A percentile compares a stretch with the other conserved stretches of the same genome.
Evolutionary conservation across 2,888 invertebrate genomes (phyloP).

Genomic region (Lasioglossum vierecki): DNA sequence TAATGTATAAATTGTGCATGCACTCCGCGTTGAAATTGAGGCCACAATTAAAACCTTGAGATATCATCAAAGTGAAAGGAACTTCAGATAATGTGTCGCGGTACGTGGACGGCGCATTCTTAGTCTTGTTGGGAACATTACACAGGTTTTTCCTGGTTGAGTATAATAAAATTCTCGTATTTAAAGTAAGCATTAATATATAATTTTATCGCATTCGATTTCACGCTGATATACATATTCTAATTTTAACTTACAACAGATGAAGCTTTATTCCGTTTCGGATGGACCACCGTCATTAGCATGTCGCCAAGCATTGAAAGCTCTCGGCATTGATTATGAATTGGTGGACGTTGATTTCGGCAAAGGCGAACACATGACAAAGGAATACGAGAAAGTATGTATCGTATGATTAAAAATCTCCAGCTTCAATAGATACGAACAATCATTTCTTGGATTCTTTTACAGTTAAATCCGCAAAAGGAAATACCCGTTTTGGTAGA

Average conservation of each 20-base stretch:
- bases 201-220: neutral
- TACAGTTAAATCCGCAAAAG: constrained; percentile 91
- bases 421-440: neutral
- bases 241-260: constrained; percentile 54
- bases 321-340: constrained; percentile 87
- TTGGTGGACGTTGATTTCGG: constrained; percentile 89
- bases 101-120: neutral
- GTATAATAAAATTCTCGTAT: neutral
- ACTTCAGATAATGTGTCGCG: neutral
- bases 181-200: constrained; percentile 18
- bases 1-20: neutral
- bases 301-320: constrained; percentile 88
- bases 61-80: constrained; percentile 38
- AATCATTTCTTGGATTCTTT: constrained; percentile 67
- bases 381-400: constrained; percentile 88
- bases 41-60: constrained; percentile 15
- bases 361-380: constrained; percentile 90
- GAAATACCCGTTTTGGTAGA: constrained; percentile 92
- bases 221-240: neutral
- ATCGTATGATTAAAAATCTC: neutral
- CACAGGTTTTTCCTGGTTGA: neutral
- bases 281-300: constrained; percentile 92
- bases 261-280: constrained; percentile 90
- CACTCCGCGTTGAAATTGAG: neutral
- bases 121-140: neutral